A percentile compares a stretch with the other conserved stretches of the same genome.
Evolutionary conservation across 2,797 vertebrate genomes (phyloP).

Genomic region (Hapalemur alaotrensis): DNA sequence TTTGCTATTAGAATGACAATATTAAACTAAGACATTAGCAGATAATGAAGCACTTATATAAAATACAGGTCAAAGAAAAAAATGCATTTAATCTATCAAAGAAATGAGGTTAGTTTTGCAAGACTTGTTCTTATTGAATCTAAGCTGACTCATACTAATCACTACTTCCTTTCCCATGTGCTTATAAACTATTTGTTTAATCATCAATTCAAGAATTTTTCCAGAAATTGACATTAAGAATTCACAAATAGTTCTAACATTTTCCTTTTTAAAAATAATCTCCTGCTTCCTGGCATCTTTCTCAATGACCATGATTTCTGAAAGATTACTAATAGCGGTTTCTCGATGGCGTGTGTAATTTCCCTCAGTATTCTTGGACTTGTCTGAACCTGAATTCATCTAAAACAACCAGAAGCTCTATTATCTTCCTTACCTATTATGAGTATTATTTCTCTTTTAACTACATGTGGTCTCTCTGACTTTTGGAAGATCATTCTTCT

Average conservation of each 20-base stretch:
- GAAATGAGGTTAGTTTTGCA: constrained; percentile 45
- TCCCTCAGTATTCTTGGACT: not conserved
- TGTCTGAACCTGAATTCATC: not conserved
- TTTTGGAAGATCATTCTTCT: not conserved
- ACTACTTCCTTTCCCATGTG: constrained; percentile 49
- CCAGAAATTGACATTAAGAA: constrained; percentile 33
- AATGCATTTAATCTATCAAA: constrained; percentile 57
- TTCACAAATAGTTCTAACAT: not conserved
- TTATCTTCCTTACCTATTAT: not conserved
- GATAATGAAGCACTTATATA: constrained; percentile 52
- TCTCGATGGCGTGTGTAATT: not conserved
- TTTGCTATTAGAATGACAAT: constrained; percentile 5
- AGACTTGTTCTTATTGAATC: constrained; percentile 27
- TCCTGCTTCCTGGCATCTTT: not conserved
- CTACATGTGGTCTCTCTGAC: not conserved
- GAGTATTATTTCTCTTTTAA: not conserved
- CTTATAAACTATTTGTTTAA: constrained; percentile 7
- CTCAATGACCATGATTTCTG: not conserved
- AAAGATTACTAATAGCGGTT: not conserved
- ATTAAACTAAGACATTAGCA: constrained; percentile 41
- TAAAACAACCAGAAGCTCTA: not conserved
- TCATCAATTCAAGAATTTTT: constrained; percentile 39
- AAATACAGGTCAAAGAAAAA: constrained; percentile 48
- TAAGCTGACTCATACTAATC: constrained; percentile 4
- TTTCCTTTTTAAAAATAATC: constrained; percentile 25